A percentile compares a stretch with the other conserved stretches of the same genome.
phyloP scores from a whole-genome alignment of 2,888 invertebrate species.

The Noctua comes region DNA sequence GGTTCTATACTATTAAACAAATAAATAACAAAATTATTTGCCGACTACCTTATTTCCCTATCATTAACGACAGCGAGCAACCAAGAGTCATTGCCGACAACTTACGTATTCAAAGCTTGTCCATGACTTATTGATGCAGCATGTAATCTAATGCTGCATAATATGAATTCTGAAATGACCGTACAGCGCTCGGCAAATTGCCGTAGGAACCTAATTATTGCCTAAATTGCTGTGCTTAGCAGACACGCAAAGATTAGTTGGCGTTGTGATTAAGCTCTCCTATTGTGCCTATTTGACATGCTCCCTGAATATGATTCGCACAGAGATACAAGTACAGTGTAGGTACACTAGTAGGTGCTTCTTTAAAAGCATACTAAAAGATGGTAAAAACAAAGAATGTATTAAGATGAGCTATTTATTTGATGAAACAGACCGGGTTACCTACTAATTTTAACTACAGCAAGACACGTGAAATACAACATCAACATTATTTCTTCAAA shows the following conservation, averaged over 20 bases:
- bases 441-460: background rate
- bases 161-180: conserved; percentile 21
- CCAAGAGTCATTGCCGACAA: background rate
- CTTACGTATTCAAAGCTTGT: background rate
- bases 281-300: conserved; percentile 5
- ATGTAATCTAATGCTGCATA: conserved; percentile 12
- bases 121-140: conserved; percentile 4
- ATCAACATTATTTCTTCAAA: background rate
- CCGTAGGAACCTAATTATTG: conserved; percentile 15
- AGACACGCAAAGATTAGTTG: conserved; percentile 19
- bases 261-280: conserved; percentile 9
- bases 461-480: background rate
- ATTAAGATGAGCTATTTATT: background rate
- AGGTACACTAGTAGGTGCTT: background rate
- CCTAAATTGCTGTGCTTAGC: conserved; percentile 9
- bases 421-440: background rate
- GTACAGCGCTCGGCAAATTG: conserved; percentile 1
- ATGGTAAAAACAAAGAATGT: background rate
- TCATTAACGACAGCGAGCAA: background rate
- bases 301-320: background rate
- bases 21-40: conserved; percentile 45
- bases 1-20: conserved; percentile 72
- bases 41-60: conserved; percentile 41
- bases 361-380: background rate
- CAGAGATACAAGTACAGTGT: background rate